These are phyloP conservation scores for Nomada fabriciana DNA, from an alignment of 2,888 invertebrate genomes.

Conservation along the genomic window DNA sequence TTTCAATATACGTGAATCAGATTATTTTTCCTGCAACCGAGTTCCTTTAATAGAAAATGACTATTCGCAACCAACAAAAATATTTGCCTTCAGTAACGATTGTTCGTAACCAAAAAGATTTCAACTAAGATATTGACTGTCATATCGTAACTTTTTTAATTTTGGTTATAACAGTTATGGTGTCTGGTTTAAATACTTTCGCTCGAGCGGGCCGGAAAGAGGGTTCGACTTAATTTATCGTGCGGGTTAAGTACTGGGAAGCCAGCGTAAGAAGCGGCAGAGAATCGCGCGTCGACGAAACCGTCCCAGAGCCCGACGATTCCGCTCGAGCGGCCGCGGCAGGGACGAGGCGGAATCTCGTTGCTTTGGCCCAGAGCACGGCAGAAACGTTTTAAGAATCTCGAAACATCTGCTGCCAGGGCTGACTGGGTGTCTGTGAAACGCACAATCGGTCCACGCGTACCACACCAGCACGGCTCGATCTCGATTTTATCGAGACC, in stretches of 20 bases:
- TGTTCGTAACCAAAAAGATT: no score
- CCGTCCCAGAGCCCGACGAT: conserved; percentile 31
- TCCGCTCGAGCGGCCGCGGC: conserved; percentile 37
- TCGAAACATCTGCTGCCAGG: conserved; percentile 76
- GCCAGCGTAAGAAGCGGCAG: conserved; percentile 53
- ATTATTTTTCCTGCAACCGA: no score
- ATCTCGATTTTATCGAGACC: conserved; percentile 59
- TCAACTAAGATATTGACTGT: no score
- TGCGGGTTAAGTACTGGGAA: conserved; percentile 70
- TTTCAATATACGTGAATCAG: no score
- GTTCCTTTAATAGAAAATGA: no score
- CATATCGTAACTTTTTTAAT: no score
- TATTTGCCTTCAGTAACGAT: no score
- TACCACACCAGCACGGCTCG: conserved; percentile 15
- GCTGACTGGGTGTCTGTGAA: conserved; percentile 67
- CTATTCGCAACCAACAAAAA: no score
- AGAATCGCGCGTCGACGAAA: conserved; percentile 61
- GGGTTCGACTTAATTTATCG: conserved; percentile 77
- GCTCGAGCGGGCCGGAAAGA: conserved; percentile 71
- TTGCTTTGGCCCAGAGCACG: conserved; percentile 16
- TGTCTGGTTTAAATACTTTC: conserved; percentile 76
- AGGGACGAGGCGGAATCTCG: conserved; percentile 15
- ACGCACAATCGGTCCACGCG: conserved; percentile 60
- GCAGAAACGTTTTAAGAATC: conserved; percentile 74
- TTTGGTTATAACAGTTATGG: no score